Base-by-base conservation (phyloP, 2,797 vertebrate genomes). In the Sebastes oblongus region DNA sequence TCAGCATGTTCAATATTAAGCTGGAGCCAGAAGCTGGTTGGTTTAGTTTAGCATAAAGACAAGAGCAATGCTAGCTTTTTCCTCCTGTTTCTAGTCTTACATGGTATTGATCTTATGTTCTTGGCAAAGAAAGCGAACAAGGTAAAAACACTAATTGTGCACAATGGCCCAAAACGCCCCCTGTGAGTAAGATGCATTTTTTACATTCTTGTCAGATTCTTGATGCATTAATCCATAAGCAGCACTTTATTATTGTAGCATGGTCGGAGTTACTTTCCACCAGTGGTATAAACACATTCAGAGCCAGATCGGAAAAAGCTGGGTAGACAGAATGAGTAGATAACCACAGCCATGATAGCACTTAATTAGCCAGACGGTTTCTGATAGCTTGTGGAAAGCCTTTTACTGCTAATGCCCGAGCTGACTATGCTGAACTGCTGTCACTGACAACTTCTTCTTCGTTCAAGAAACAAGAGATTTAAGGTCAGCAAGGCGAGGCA, bases 281-380 rank as follows among this genome's bases (percentile, higher is more conserved):
- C 6, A 20, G 22, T 52, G 62, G 64, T 32, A 59, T 24, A 24
- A 50, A 80, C 59, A 65, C 29, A 71, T 78, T 54, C 29, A 67
- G 12, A 67, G 12, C 61, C 46, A 56, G 27, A 58, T 2, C 27
- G 34, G 13, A 61, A 76, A 76, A 77, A 60, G 60, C 64, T 73
- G 52, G 27, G 18, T 39, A 29, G 77, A 52, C 55, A 66, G 46
- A 73, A 69, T 74, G 30, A 75, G 67, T 1, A 64, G 77, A 66
- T 69, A 72, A 70, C 34, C 39, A 72, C 42, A 65, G 65, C 36
- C 36, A 76, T 50, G 70, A 72, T 82, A 74, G 39, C 30, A 70
- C 60, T 77, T 80, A 76, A 86, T 86, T 80, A 80, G 58, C 79
- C 36, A 59, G 73, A 72, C 4, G 11, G 60, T 64, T 68, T 82